Percentiles rank a stretch among this genome's conserved stretches.
Conservation (phyloP, 2,113 vertebrate genomes). For the Meleagris gallopavo region DNA sequence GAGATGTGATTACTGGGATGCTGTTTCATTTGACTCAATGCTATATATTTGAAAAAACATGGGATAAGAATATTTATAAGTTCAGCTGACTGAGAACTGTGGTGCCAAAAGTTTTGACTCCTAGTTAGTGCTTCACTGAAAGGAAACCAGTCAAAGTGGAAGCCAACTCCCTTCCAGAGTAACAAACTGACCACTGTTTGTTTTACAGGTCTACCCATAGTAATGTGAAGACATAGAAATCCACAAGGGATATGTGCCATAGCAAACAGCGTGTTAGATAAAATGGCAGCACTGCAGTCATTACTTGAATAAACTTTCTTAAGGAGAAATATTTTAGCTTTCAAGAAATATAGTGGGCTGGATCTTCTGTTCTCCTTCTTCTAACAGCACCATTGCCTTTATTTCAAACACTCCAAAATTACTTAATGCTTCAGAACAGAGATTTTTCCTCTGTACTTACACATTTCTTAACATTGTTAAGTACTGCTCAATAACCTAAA, state of each 20-base stretch:
- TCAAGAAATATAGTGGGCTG: background rate
- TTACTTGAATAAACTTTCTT: background rate
- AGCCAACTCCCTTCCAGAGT: background rate
- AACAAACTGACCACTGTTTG: background rate
- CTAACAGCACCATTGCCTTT: background rate
- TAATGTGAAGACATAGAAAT: background rate
- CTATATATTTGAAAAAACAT: background rate
- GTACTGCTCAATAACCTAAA: background rate
- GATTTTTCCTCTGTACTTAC: background rate
- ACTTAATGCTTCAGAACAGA: background rate
- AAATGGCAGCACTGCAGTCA: background rate
- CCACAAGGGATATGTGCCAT: background rate
- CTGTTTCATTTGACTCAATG: background rate
- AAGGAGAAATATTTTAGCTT: background rate
- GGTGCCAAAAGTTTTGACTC: background rate
- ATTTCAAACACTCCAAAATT: background rate
- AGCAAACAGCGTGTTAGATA: background rate
- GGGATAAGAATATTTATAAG: background rate
- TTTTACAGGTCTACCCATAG: background rate
- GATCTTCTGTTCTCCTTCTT: background rate
- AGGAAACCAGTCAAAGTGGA: background rate
- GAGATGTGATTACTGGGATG: background rate
- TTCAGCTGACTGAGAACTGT: background rate
- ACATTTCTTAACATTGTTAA: background rate
- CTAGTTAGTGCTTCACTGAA: background rate